These are phyloP conservation scores for Orchesella cincta DNA, from an alignment of 1,140 invertebrate genomes.

Conservation along the genomic window DNA sequence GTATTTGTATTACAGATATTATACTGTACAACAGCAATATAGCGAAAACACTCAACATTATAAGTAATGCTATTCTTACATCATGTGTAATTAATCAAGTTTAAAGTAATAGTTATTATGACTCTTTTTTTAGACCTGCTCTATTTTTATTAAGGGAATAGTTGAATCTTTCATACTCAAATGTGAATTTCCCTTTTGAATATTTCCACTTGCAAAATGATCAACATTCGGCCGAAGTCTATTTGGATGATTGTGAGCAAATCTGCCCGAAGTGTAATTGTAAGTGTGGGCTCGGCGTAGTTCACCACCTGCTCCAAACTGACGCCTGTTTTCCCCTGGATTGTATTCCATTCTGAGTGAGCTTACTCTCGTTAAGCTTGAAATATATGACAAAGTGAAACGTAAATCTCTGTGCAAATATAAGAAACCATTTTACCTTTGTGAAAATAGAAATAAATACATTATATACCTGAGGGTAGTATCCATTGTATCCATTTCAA, in stretches of 20 bases:
- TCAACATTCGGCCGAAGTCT: not conserved
- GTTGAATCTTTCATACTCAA: not conserved
- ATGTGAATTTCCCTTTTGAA: not conserved
- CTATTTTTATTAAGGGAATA: slow-evolving; percentile 16
- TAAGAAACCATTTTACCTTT: not conserved
- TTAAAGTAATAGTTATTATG: not conserved
- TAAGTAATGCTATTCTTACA: not conserved
- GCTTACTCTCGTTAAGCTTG: not conserved
- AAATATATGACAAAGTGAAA: not conserved
- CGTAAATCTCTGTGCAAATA: not conserved
- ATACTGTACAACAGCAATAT: not conserved
- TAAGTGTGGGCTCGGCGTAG: slow-evolving; percentile 5
- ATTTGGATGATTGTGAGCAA: not conserved
- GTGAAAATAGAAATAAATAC: not conserved
- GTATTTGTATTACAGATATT: not conserved
- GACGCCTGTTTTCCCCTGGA: not conserved
- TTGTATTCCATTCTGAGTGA: not conserved
- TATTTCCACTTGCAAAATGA: not conserved
- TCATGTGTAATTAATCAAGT: not conserved
- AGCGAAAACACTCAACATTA: not conserved
- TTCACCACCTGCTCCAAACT: not conserved
- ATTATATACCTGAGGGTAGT: slow-evolving; percentile 43
- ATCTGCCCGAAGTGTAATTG: not conserved
- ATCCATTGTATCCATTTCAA: slow-evolving; percentile 45
- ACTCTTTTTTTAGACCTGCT: not conserved